Evolutionary conservation across 2,113 vertebrate genomes (phyloP).

Genomic region (Pachycephala philippinensis): DNA sequence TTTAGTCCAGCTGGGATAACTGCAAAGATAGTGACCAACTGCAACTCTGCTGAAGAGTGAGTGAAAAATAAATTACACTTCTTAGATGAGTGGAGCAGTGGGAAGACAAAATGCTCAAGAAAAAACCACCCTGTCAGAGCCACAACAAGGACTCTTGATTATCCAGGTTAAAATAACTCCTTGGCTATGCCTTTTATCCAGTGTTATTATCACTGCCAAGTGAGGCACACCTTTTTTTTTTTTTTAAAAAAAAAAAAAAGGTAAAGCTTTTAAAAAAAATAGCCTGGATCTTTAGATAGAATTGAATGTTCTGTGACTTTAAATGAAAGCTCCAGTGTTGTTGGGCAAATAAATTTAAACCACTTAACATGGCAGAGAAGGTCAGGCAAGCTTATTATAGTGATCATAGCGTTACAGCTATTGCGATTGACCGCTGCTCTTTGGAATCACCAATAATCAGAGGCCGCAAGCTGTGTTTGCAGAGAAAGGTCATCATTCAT

Average conservation of each 20-base stretch:
- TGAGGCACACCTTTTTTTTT: background rate
- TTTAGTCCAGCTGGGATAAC: slow-evolving; percentile 4
- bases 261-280: slow-evolving; percentile 34
- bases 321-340: slow-evolving; percentile 83
- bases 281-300: slow-evolving; percentile 69
- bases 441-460: slow-evolving; percentile 87
- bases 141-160: background rate
- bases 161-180: background rate
- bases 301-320: slow-evolving; percentile 83
- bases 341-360: slow-evolving; percentile 90
- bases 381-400: slow-evolving; percentile 87
- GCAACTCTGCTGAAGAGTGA: background rate
- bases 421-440: slow-evolving; percentile 85
- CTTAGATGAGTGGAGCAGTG: background rate
- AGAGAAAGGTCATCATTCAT: slow-evolving; percentile 91
- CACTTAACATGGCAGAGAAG: slow-evolving; percentile 88
- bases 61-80: background rate
- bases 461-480: slow-evolving; percentile 87
- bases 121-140: background rate
- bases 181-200: background rate
- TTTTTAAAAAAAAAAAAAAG: background rate
- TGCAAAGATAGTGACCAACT: slow-evolving; percentile 1
- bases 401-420: slow-evolving; percentile 86
- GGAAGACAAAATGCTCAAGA: slow-evolving; percentile 9
- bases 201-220: background rate